Evolutionary conservation across 2,797 vertebrate genomes (phyloP).

Genomic region (Sorex maritimensis): DNA sequence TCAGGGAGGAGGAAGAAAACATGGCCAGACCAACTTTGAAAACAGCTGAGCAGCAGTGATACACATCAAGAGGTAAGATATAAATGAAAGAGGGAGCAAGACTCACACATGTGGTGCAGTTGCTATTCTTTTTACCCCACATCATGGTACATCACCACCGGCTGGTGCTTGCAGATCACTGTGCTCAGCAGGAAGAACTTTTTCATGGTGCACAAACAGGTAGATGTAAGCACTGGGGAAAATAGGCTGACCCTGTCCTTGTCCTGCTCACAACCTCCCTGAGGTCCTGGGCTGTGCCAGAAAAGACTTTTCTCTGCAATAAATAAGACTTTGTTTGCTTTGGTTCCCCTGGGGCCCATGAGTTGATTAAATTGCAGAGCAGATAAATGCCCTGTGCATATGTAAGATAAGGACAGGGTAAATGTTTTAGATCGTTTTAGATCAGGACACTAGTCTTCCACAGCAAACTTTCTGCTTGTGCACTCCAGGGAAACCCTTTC

Average conservation of each 20-base stretch:
- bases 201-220: too few species aligned
- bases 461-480: background rate
- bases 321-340: background rate
- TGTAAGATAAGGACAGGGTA: background rate
- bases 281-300: background rate
- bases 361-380: background rate
- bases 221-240: too few species aligned
- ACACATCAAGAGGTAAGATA: background rate
- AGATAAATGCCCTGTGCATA: background rate
- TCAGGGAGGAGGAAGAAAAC: too few species aligned
- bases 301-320: background rate
- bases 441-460: background rate
- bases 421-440: constrained; percentile 29
- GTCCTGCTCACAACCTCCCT: too few species aligned
- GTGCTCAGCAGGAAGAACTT: too few species aligned
- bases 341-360: background rate
- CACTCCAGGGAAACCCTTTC: background rate
- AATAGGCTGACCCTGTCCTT: background rate
- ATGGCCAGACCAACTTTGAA: too few species aligned
- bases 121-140: too few species aligned
- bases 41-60: too few species aligned
- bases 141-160: too few species aligned
- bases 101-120: rapidly evolving
- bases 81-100: background rate
- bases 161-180: too few species aligned